Conservation (phyloP, 2,113 vertebrate species). For the Thunnus thynnus region DNA sequence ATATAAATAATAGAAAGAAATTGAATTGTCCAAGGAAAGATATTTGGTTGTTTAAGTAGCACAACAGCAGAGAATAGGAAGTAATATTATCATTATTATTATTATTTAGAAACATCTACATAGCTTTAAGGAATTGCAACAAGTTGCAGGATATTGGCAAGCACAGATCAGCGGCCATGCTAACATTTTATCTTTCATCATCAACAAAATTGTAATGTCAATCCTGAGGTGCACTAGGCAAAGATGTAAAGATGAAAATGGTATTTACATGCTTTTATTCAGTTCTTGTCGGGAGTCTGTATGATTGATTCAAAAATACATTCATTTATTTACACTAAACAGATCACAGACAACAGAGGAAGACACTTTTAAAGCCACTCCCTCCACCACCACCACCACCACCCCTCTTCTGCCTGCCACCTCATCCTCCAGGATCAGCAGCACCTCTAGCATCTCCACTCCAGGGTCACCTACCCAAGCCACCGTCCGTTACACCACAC, state of each 20-base stretch:
- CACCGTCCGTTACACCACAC: constrained; percentile 10
- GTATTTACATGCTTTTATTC: not conserved
- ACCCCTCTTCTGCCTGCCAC: constrained; percentile 38
- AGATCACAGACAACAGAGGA: constrained; percentile 71
- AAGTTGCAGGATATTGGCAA: not conserved
- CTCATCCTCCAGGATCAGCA: constrained; percentile 43
- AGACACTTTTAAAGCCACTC: constrained; percentile 38
- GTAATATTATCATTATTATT: too few relatives aligned
- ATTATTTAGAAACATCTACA: not conserved
- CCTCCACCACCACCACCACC: constrained; percentile 21
- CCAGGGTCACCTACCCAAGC: constrained; percentile 20
- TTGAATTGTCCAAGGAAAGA: not conserved
- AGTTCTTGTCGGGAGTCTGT: not conserved
- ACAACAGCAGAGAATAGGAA: not conserved
- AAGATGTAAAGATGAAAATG: not conserved
- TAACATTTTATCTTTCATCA: not conserved
- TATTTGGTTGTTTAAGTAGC: not conserved
- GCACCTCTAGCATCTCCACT: constrained; percentile 31
- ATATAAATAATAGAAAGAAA: not conserved
- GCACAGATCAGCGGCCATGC: not conserved
- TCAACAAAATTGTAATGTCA: not conserved
- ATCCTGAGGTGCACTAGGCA: not conserved
- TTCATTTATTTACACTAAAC: constrained; percentile 11
- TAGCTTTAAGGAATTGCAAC: not conserved
- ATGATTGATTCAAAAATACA: not conserved